Conservation (phyloP, 2,113 vertebrate species). For the Carollia perspicillata region DNA sequence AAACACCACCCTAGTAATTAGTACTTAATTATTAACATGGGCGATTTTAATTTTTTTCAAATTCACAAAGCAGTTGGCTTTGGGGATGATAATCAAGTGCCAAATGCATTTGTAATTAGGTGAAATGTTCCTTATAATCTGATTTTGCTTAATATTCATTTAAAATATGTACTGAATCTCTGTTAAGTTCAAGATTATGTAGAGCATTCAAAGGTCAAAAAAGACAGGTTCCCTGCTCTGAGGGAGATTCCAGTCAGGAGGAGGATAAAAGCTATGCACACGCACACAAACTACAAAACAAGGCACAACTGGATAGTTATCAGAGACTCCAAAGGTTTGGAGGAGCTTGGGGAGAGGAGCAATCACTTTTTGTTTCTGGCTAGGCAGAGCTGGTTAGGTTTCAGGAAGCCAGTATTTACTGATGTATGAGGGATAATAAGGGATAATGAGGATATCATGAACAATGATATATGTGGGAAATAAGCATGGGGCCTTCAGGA, state of each 20-base stretch:
- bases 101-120: slow-evolving; percentile 56
- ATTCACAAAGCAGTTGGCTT: slow-evolving; percentile 50
- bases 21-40: slow-evolving; percentile 50
- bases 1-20: slow-evolving; percentile 51
- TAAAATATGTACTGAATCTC: slow-evolving; percentile 23
- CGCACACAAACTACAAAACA: not conserved
- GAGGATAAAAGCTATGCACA: not conserved
- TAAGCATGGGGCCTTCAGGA: not conserved
- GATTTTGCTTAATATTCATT: slow-evolving; percentile 62
- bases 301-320: slow-evolving; percentile 12
- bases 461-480: slow-evolving; percentile 24
- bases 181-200: slow-evolving; percentile 43
- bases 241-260: slow-evolving; percentile 6
- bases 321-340: not conserved
- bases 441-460: not conserved
- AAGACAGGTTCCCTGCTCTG: not conserved
- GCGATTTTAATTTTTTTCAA: slow-evolving; percentile 43
- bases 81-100: slow-evolving; percentile 56
- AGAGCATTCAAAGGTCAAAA: slow-evolving; percentile 12
- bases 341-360: not conserved
- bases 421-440: not conserved
- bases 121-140: slow-evolving; percentile 33
- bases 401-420: slow-evolving; percentile 41
- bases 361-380: slow-evolving; percentile 42
- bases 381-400: not conserved